Evolutionary conservation across 2,113 vertebrate genomes (phyloP).

Genomic region (Scatophagus argus): DNA sequence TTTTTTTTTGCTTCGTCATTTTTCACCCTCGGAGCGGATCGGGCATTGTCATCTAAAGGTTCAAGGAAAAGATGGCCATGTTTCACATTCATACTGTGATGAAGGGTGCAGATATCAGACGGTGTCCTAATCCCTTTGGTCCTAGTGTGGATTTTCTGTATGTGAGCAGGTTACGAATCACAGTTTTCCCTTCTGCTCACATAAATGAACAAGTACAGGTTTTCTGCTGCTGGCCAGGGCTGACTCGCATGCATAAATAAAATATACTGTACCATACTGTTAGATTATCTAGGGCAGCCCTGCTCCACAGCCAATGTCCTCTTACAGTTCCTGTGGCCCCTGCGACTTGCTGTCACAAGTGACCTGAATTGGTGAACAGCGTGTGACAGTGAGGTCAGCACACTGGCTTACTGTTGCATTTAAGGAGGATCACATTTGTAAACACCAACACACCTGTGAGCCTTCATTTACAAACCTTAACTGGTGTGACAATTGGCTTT

Average conservation of each 20-base stretch:
- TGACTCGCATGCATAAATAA: conserved; percentile 51
- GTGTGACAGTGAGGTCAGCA: conserved; percentile 24
- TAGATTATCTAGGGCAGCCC: conserved; percentile 70
- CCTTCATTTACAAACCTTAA: neutral
- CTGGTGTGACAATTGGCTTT: neutral
- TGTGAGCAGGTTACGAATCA: conserved; percentile 84
- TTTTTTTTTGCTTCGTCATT: neutral
- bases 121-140: conserved; percentile 29
- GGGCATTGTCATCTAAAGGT: conserved; percentile 11
- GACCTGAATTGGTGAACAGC: conserved; percentile 65
- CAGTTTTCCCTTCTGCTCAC: conserved; percentile 32
- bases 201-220: conserved; percentile 12
- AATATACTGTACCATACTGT: conserved; percentile 46
- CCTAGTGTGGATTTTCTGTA: conserved; percentile 21
- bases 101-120: conserved; percentile 12
- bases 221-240: conserved; percentile 10
- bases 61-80: conserved; percentile 1
- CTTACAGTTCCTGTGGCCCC: conserved; percentile 32
- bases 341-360: conserved; percentile 46
- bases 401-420: conserved; percentile 20
- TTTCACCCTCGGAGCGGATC: neutral
- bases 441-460: conserved; percentile 20
- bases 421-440: conserved; percentile 28
- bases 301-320: conserved; percentile 35
- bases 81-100: conserved; percentile 14